Percentiles rank a stretch among this genome's conserved stretches.
These are phyloP conservation scores for Ophiothrix spiculata DNA, from an alignment of 35 echinoderm and acorn worm genomes.

Conservation along the genomic window DNA sequence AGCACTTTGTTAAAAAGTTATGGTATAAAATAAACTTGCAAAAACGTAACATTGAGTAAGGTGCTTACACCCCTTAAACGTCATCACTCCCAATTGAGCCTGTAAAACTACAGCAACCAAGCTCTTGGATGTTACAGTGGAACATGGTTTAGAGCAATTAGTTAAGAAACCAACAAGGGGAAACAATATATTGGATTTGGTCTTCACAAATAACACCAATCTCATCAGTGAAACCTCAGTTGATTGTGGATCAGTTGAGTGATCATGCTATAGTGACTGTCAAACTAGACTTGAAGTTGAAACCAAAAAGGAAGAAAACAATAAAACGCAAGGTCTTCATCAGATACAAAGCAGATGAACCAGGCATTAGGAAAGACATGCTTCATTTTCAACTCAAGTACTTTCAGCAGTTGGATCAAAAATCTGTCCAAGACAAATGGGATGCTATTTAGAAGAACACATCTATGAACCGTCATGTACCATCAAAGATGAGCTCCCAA, in stretches of 20 bases:
- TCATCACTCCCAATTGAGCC: background rate
- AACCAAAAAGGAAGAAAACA: background rate
- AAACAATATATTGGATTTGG: background rate
- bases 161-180: background rate
- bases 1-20: no score
- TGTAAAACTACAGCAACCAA: background rate
- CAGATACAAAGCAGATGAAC: background rate
- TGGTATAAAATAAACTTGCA: no score
- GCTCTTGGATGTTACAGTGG: background rate
- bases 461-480: background rate
- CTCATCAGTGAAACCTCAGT: background rate
- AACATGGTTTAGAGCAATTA: no score
- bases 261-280: no score
- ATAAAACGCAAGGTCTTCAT: background rate
- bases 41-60: no score
- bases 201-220: background rate
- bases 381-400: background rate
- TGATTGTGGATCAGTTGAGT: no score
- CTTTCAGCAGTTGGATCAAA: background rate
- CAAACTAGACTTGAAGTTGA: background rate
- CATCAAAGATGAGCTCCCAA: background rate
- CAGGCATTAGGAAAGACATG: background rate
- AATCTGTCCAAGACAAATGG: background rate
- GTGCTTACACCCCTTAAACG: no score
- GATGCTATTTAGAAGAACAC: background rate